Base-by-base conservation (phyloP, 2,113 vertebrate genomes). In the Cyprinodon variegatus region DNA sequence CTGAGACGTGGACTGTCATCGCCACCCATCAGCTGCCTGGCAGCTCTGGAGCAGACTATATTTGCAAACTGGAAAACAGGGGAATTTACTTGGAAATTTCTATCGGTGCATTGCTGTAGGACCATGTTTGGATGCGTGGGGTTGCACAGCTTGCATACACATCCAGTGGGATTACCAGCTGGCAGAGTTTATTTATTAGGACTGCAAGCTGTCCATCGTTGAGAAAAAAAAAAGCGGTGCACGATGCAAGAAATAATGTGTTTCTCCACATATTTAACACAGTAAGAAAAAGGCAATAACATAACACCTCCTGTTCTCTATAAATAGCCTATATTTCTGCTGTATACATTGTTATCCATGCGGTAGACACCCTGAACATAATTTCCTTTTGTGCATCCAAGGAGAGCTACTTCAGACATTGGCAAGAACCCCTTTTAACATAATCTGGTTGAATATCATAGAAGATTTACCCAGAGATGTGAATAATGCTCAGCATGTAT, bases 401-500 rank as follows among this genome's bases (percentile, higher is more conserved):
- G 15, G 29, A 29, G 46, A 48, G 15, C 15, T 15, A 14, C 4
- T 15, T 14, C 13, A 15, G 14, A 15, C 14, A 48, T 48, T 83
- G 67, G 75, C 70, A 81, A 45, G 65, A 4, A 40, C 11, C 80
- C 12, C 43, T 40, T 64, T 48, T 85, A 65, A 48, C 83, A 80
- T 71, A 12, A 37, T 36, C n/a, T 11, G 6, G 17, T 0, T 1
- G 0, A 22, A 62, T 59, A 61, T 45, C n/a, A 65, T 11, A 65
- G 65, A 65, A 29, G 29, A 29, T 29, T 29, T 29, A 29, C 1
- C 78, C 72, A 79, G 37, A 72, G 65, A 77, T 40, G 59, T 81
- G 80, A 63, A 29, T 82, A 73, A 46, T 53, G 11, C 59, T 81
- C 77, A 86, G 83, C 79, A 70, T 77, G 63, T 40, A 67, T 41